Conservation (phyloP, 2,113 vertebrate genomes). For the Carassius gibelio region DNA sequence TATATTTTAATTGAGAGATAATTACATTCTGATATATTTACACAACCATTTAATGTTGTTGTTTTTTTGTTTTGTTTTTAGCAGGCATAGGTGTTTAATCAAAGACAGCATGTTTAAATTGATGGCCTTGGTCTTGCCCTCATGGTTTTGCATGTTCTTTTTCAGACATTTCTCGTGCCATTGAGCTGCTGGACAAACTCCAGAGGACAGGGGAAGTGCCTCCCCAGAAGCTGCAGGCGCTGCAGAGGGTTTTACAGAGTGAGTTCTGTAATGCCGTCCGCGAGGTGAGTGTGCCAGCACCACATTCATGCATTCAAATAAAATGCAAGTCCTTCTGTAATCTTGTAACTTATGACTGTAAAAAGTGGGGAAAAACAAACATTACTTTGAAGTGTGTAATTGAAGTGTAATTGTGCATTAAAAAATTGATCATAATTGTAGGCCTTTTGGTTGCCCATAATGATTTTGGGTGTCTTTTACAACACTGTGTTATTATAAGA, state of each 20-base stretch:
- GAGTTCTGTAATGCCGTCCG: conserved; percentile 98
- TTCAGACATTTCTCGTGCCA: conserved; percentile 93
- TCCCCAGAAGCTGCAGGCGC: conserved; percentile 94
- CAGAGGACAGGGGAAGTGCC: conserved; percentile 96
- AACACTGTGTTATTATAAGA: not conserved
- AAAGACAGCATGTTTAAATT: not conserved
- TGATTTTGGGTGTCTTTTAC: not conserved
- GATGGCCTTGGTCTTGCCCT: conserved; percentile 3
- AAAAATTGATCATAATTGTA: not conserved
- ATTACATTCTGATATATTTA: too few relatives aligned
- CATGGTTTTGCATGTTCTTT: conserved; percentile 46
- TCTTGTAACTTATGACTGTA: not conserved
- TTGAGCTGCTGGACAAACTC: conserved; percentile 95
- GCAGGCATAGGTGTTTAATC: not conserved
- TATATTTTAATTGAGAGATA: too few relatives aligned
- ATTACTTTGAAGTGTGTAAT: not conserved
- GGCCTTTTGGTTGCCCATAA: not conserved
- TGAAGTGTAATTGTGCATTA: too few relatives aligned
- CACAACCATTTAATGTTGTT: not conserved
- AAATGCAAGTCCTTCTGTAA: not conserved
- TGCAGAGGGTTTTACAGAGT: conserved; percentile 96
- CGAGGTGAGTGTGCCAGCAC: conserved; percentile 79
- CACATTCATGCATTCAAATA: not conserved
- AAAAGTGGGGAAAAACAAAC: not conserved
- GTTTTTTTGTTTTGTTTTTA: not conserved